These are phyloP conservation scores for Oppia nitens DNA, from an alignment of 1,140 invertebrate species.

Conservation along the genomic window DNA sequence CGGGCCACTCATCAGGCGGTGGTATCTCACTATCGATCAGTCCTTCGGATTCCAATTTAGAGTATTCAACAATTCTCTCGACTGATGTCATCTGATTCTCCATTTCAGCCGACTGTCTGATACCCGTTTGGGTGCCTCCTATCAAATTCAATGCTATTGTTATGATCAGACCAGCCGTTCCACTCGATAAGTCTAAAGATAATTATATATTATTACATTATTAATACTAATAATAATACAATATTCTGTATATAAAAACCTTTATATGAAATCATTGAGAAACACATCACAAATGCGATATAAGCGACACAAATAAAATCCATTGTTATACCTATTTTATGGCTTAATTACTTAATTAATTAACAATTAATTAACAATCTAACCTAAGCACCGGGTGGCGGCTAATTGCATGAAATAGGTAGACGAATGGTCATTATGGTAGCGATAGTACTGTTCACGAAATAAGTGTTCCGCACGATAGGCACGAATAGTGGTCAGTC, in stretches of 20 bases:
- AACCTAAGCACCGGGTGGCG: conserved; percentile 28
- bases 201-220: background rate
- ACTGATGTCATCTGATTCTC: conserved; percentile 68
- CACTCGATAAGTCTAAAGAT: conserved; percentile 29
- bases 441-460: conserved; percentile 37
- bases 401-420: conserved; percentile 7
- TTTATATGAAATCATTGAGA: conserved; percentile 10
- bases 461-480: conserved; percentile 38
- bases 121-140: conserved; percentile 50
- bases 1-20: conserved; percentile 50
- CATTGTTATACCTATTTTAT: conserved; percentile 8
- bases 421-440: conserved; percentile 23
- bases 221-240: background rate
- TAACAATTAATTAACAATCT: no score
- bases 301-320: conserved; percentile 14
- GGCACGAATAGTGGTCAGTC: conserved; percentile 33
- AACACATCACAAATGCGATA: conserved; percentile 6
- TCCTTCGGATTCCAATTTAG: conserved; percentile 45
- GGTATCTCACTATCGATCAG: conserved; percentile 30
- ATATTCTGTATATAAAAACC: background rate
- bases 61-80: conserved; percentile 62
- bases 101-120: conserved; percentile 52
- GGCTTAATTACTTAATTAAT: conserved; percentile 19
- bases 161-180: conserved; percentile 58
- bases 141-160: conserved; percentile 55